A percentile compares a stretch with the other conserved stretches of the same genome.
Evolutionary conservation across 2,797 vertebrate species (phyloP).

Genomic region (Lutjanus argentimaculatus): DNA sequence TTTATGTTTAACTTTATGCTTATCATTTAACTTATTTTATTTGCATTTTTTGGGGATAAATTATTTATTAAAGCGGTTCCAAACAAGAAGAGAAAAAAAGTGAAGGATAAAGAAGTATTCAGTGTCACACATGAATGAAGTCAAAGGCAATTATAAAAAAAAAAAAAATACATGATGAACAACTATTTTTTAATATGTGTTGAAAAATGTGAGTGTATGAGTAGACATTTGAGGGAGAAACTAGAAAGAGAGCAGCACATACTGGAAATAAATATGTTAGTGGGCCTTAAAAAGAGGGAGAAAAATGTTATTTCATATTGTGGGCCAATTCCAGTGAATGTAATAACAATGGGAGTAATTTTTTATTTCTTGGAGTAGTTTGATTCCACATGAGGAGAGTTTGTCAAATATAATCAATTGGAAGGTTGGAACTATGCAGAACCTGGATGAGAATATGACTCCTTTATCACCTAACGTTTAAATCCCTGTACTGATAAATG

Average conservation of each 20-base stretch:
- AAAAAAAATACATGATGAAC: not conserved
- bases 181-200: not conserved
- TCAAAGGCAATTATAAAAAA: not conserved
- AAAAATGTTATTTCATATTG: not conserved
- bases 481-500: conserved; percentile 3
- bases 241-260: not conserved
- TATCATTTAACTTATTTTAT: not conserved
- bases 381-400: not conserved
- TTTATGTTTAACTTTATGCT: too few species aligned
- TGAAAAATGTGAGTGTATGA: not conserved
- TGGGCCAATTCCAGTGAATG: not conserved
- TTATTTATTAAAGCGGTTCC: not conserved
- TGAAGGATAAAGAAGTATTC: not conserved
- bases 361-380: not conserved
- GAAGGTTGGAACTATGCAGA: conserved; percentile 1
- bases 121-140: not conserved
- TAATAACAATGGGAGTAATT: not conserved
- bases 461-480: not conserved
- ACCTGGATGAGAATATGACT: not conserved
- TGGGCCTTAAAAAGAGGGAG: not conserved
- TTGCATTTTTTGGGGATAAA: not conserved
- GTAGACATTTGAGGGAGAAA: not conserved
- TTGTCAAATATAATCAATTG: not conserved
- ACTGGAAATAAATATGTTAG: not conserved
- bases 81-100: not conserved